These are phyloP conservation scores for Phataginus tetradactyla DNA, from an alignment of 2,797 vertebrate genomes.

Conservation along the genomic window DNA sequence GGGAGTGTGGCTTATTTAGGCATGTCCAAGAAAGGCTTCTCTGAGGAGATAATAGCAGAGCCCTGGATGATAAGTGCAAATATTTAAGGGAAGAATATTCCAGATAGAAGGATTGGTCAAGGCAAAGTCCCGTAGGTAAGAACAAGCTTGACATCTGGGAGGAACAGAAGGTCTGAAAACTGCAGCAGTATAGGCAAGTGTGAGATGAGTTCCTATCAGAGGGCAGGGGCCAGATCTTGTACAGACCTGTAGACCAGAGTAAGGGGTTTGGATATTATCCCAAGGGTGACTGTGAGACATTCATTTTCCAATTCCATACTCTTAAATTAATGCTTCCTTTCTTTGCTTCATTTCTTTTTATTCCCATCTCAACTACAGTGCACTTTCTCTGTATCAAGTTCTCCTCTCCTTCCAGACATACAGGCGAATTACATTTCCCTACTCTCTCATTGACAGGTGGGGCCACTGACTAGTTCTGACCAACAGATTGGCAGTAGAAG, in stretches of 20 bases:
- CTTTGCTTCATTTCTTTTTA: not conserved
- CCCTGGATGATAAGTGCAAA: not conserved
- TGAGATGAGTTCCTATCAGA: not conserved
- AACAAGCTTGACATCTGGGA: not conserved
- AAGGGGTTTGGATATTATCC: not conserved
- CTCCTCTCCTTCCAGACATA: not conserved
- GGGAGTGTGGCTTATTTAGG: not conserved
- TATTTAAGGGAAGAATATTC: not conserved
- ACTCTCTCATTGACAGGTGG: not conserved
- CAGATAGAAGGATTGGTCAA: not conserved
- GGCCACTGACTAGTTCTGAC: not conserved
- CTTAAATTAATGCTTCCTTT: not conserved
- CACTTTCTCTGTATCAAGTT: not conserved
- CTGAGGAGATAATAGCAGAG: not conserved
- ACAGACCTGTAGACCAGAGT: not conserved
- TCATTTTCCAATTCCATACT: not conserved
- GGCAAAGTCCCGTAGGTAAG: not conserved
- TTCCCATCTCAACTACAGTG: not conserved
- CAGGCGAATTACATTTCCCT: not conserved
- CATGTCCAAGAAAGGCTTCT: not conserved
- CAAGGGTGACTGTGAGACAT: not conserved
- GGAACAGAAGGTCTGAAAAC: not conserved
- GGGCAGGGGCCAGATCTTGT: not conserved
- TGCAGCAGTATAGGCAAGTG: not conserved
- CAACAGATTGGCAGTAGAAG: not conserved